Evolutionary conservation across 2,113 vertebrate species (phyloP).

Genomic region (Rana temporaria): DNA sequence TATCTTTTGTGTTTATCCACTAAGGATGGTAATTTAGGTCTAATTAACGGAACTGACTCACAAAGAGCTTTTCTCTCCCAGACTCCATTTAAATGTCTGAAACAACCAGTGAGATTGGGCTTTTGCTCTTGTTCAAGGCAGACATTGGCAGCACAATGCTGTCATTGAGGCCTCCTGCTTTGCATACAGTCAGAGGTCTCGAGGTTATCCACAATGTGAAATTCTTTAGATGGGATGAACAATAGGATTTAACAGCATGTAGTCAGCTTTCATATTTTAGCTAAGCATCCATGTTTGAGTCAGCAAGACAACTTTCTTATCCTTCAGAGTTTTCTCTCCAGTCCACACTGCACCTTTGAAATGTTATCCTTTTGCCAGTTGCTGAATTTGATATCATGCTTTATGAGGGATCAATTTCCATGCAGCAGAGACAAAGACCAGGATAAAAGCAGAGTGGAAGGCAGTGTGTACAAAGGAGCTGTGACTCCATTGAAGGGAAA

Average conservation of each 20-base stretch:
- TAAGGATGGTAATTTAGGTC: constrained; percentile 80
- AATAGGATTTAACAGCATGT: constrained; percentile 70
- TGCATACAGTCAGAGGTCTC: constrained; percentile 82
- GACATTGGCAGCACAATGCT: constrained; percentile 72
- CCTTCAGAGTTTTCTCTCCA: constrained; percentile 48
- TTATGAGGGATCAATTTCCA: constrained; percentile 73
- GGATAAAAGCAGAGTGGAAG: constrained; percentile 63
- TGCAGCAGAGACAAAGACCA: constrained; percentile 66
- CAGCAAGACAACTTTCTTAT: constrained; percentile 56
- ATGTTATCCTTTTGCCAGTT: constrained; percentile 67
- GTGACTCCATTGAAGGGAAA: constrained; percentile 55
- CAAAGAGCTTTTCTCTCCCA: constrained; percentile 73
- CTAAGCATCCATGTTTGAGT: constrained; percentile 64
- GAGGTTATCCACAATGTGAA: constrained; percentile 83
- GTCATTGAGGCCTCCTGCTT: constrained; percentile 73
- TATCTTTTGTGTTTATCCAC: constrained; percentile 72
- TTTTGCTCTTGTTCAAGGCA: constrained; percentile 65
- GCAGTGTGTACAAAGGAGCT: constrained; percentile 54
- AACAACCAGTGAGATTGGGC: constrained; percentile 70
- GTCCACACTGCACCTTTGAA: constrained; percentile 69
- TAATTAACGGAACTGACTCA: constrained; percentile 83
- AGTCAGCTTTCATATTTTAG: constrained; percentile 72
- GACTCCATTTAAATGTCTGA: constrained; percentile 68
- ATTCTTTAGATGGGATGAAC: constrained; percentile 74
- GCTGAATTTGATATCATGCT: constrained; percentile 72